Evolutionary conservation across 2,888 invertebrate species (phyloP).

Genomic region (Torymus tubicola): DNA sequence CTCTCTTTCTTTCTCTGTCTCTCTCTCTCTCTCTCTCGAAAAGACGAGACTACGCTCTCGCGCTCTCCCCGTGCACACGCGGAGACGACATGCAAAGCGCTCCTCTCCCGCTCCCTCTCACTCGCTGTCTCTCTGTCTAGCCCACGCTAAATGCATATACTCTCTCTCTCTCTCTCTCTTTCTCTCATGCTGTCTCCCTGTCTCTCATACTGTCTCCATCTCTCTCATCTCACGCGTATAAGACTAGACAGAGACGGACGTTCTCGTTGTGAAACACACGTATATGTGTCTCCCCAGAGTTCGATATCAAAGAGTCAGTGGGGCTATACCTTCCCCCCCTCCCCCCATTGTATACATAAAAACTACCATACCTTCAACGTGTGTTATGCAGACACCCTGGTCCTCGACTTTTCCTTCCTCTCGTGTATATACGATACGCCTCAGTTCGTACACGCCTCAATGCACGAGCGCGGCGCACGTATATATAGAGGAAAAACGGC

Average conservation of each 20-base stretch:
- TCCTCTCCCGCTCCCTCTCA: slow-evolving; percentile 6
- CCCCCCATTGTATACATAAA: too few relatives aligned
- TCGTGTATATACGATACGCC: too few relatives aligned
- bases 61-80: slow-evolving; percentile 14
- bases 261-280: slow-evolving; percentile 33
- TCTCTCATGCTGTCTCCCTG: background rate
- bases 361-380: too few relatives aligned
- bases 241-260: slow-evolving; percentile 18
- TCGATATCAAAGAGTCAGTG: too few relatives aligned
- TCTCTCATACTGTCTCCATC: slow-evolving; percentile 8
- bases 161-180: slow-evolving; percentile 1
- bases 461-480: too few relatives aligned
- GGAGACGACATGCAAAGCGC: slow-evolving; percentile 33
- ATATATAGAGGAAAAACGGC: too few relatives aligned
- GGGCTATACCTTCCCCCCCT: too few relatives aligned
- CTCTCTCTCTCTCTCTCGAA: background rate
- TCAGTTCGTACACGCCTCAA: too few relatives aligned
- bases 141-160: background rate
- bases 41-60: background rate
- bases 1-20: too few relatives aligned
- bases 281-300: background rate
- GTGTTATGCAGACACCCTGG: too few relatives aligned
- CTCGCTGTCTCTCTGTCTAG: background rate
- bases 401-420: too few relatives aligned
- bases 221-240: slow-evolving; percentile 3